These are phyloP conservation scores for Atrina japonica DNA, from an alignment of 2,888 invertebrate genomes.

Conservation along the genomic window DNA sequence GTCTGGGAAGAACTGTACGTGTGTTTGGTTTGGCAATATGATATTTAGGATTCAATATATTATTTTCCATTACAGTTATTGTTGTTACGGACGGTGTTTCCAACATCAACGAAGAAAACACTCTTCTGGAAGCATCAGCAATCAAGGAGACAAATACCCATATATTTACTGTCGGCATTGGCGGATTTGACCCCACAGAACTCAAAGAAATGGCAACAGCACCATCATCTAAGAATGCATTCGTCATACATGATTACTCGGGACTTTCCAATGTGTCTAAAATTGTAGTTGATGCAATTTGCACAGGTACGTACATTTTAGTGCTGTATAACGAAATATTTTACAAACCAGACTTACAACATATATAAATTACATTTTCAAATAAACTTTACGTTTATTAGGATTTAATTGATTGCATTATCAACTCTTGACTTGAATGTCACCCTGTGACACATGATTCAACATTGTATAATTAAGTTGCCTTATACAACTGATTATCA, in stretches of 20 bases:
- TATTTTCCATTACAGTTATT: slow-evolving; percentile 68
- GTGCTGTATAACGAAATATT: too few relatives aligned
- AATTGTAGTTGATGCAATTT: slow-evolving; percentile 59
- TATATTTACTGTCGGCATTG: slow-evolving; percentile 73
- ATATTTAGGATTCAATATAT: too few relatives aligned
- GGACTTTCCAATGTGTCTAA: slow-evolving; percentile 64
- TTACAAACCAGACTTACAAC: too few relatives aligned
- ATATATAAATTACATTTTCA: too few relatives aligned
- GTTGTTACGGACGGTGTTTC: slow-evolving; percentile 77
- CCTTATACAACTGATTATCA: too few relatives aligned
- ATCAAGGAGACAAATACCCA: slow-evolving; percentile 68
- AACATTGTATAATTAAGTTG: too few relatives aligned
- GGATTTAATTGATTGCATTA: too few relatives aligned
- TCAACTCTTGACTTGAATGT: too few relatives aligned
- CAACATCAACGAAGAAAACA: slow-evolving; percentile 70
- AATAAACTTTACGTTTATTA: too few relatives aligned
- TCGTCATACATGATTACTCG: slow-evolving; percentile 63
- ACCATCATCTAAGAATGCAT: slow-evolving; percentile 65
- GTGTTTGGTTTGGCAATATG: too few relatives aligned
- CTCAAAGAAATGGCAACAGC: slow-evolving; percentile 65
- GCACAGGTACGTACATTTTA: slow-evolving; percentile 67
- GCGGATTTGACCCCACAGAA: slow-evolving; percentile 63
- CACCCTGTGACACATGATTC: too few relatives aligned
- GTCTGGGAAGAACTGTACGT: too few relatives aligned
- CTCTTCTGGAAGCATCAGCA: slow-evolving; percentile 66